Evolutionary conservation across 2,888 invertebrate genomes (phyloP), one percentile per base, ranked within the genome.

Genomic region (Chloroclysta siterata): DNA sequence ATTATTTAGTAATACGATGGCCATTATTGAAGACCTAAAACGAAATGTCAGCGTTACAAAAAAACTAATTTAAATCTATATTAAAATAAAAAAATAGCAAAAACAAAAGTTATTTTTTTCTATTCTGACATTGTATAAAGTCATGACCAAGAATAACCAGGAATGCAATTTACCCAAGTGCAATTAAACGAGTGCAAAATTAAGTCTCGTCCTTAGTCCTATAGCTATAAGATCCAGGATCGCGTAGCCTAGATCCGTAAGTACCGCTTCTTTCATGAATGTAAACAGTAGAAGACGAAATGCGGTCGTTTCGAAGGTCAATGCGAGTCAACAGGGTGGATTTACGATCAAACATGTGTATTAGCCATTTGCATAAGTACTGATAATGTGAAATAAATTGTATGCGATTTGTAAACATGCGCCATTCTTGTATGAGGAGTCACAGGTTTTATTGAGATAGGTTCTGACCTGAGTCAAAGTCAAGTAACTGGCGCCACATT

Each of bases 221-320:
- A 39, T 50, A 15, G 11, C 8, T 22, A 56, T 56, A 59, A 59
- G 62, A 60, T 28, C 29, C 54, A 63, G 28, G 60, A 10, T 67
- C 46, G 64, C 56, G 60, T 10, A 51, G 41, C 28, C 13, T 56
- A 63, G 51, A 44, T 46, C 55, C 29, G 50, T 3, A 28, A 57
- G n/a, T 15, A 54, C 7, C 36, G 15, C 29, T 15, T 56, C 22
- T 63, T 60, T 57, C 39, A 48, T 22, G 41, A 67, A 59, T 66
- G 68, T 72, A 72, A 72, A 70, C 63, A 70, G 39, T 56, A 14
- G 36, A 57, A 68, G 68, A 63, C 59, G 54, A 66, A 66, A 65
- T 64, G 64, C 70, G 71, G 71, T 60, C 65, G 62, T 52, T 13
- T 6, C 63, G 70, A 70, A 70, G 72, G 72, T 67, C 64, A 46